phyloP scores from a whole-genome alignment of 2,888 invertebrate species.

The Noctua janthe region DNA sequence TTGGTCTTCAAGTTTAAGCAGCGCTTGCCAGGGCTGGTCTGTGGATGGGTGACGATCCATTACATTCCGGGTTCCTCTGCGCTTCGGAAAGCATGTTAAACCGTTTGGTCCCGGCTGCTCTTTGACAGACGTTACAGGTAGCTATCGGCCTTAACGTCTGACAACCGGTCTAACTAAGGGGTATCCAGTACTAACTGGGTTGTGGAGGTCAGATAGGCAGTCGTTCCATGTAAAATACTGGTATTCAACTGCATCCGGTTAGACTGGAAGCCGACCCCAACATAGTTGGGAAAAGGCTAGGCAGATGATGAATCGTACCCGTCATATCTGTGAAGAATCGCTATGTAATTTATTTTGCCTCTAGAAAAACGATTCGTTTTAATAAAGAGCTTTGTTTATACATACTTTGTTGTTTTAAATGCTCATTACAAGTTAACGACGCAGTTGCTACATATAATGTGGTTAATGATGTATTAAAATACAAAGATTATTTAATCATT shows the following conservation, averaged over 20 bases:
- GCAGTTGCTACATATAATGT: background rate
- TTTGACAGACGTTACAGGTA: no score
- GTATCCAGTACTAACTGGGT: no score
- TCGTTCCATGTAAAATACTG: background rate
- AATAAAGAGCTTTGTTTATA: slow-evolving; percentile 3
- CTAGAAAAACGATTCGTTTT: background rate
- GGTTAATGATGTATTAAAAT: slow-evolving; percentile 5
- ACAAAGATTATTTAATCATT: background rate
- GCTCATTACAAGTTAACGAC: background rate
- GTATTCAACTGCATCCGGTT: background rate
- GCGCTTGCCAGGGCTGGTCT: no score
- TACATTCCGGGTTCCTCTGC: no score
- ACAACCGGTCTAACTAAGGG: no score
- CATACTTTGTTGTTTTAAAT: background rate
- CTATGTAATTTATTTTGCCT: background rate
- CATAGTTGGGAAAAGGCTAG: background rate
- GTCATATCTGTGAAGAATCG: background rate
- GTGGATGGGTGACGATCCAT: no score
- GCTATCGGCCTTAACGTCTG: no score
- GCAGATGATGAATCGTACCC: background rate
- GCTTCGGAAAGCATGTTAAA: no score
- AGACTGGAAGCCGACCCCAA: background rate
- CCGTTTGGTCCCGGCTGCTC: no score
- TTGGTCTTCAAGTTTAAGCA: no score
- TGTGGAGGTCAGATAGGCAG: background rate